Evolutionary conservation across 92 coral and sea anemone genomes (phyloP), one percentile per base, ranked within the genome.

Genomic region (Desmophyllum pertusum): DNA sequence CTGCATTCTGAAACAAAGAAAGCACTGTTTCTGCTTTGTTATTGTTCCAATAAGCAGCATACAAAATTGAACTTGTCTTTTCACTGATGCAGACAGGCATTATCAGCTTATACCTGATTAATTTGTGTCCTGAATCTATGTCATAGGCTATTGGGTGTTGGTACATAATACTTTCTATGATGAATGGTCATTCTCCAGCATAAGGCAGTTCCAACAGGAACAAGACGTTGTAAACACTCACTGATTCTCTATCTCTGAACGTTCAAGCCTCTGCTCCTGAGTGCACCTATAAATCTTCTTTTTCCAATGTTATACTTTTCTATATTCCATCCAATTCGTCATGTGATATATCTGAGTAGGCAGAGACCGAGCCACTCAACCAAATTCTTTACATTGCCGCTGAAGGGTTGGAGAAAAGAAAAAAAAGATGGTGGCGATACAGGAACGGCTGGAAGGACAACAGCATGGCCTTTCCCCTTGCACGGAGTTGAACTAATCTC

Each of bases 91-190:
- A 89, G 75, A 85, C 89, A 18, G 85, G 92, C 4, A 80, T 81
- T 40, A 89, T 70, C 27, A 89, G 50, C 84, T 89, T 85, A 19
- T 80, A 89, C 41, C 81, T 83, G 6, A 84, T 73, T 74, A 89
- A 76, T 59, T 89, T 79, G 79, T 79, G 92, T 2, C 89, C 89
- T 9, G 92, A 85, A 75, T 89, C 89, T 50, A 85, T 75, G 89
- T 89, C 89, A 85, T 35, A 74, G 84, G 78, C 89, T 89, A 40
- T 81, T 85, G 8, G 89, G 92, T 36, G 84, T 80, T 40, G 89
- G n/a, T n/a, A n/a, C n/a, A n/a, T n/a, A n/a, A n/a, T n/a, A n/a
- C n/a, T n/a, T n/a, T n/a, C n/a, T n/a, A n/a, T n/a, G n/a, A n/a
- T n/a, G n/a, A n/a, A n/a, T n/a, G n/a, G n/a, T n/a, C n/a, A n/a